phyloP scores from a whole-genome alignment of 2,113 vertebrate species.

The Sorex araneus region DNA sequence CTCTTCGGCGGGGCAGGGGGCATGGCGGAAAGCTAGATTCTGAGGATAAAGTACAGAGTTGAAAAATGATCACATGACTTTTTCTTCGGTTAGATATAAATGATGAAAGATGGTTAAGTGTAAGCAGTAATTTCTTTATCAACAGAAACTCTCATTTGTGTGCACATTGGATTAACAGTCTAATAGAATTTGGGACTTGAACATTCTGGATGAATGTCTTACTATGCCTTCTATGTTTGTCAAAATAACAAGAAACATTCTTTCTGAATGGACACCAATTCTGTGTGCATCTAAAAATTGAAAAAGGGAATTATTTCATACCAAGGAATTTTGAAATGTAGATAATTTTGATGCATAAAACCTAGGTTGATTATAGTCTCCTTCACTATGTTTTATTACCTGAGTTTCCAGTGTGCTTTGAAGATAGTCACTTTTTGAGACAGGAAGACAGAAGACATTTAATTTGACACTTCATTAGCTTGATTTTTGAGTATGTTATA shows the following conservation, averaged over 20 bases:
- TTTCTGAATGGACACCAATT: neutral
- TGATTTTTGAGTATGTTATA: slow-evolving; percentile 10
- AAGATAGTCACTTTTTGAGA: slow-evolving; percentile 27
- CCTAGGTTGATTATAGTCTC: neutral
- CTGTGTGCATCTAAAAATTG: neutral
- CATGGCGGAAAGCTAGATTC: too few relatives aligned
- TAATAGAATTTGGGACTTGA: neutral
- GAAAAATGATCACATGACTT: neutral
- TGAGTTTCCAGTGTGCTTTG: slow-evolving; percentile 30
- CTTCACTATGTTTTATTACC: neutral
- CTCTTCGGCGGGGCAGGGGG: neutral
- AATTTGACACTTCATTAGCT: slow-evolving; percentile 40
- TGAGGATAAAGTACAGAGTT: neutral
- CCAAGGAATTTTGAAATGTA: slow-evolving; percentile 22
- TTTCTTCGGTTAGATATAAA: neutral
- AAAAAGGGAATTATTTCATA: slow-evolving; percentile 24
- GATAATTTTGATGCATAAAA: neutral
- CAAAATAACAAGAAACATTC: neutral
- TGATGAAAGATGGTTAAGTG: neutral
- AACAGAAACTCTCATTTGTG: neutral
- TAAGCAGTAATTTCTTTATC: neutral
- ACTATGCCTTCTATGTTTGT: neutral
- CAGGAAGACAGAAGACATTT: neutral
- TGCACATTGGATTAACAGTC: neutral
- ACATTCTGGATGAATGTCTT: neutral